Evolutionary conservation across 2,113 vertebrate genomes (phyloP).

Genomic region (Alethe castanea): DNA sequence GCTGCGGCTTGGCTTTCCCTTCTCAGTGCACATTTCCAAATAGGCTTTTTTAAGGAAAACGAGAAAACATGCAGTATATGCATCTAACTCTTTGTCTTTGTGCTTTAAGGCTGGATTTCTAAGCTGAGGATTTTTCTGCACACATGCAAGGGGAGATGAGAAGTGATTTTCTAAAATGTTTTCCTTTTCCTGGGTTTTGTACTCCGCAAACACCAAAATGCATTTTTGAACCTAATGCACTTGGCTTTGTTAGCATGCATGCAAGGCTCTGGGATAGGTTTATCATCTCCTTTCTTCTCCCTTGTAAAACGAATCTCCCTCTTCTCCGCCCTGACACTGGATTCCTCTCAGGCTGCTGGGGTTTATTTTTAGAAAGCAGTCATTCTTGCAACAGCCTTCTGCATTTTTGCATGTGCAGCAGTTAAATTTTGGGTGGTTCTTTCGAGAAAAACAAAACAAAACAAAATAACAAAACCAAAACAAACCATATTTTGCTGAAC

Average conservation of each 20-base stretch:
- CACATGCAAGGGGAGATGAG: slow-evolving; percentile 48
- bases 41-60: slow-evolving; percentile 20
- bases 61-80: neutral
- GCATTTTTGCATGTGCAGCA: slow-evolving; percentile 70
- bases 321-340: slow-evolving; percentile 46
- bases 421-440: slow-evolving; percentile 61
- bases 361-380: slow-evolving; percentile 73
- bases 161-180: slow-evolving; percentile 24
- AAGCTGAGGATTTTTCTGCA: slow-evolving; percentile 54
- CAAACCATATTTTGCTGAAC: neutral
- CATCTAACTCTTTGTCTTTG: slow-evolving; percentile 60
- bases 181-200: slow-evolving; percentile 15
- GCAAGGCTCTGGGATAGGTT: neutral
- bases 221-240: slow-evolving; percentile 54
- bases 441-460: neutral
- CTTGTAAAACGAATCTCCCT: slow-evolving; percentile 56
- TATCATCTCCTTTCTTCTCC: slow-evolving; percentile 32
- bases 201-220: neutral
- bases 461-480: neutral
- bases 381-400: slow-evolving; percentile 69
- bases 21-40: slow-evolving; percentile 33
- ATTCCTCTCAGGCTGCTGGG: slow-evolving; percentile 65
- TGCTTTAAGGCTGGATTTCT: slow-evolving; percentile 59
- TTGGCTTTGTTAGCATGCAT: slow-evolving; percentile 47
- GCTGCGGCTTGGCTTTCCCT: slow-evolving; percentile 57